Evolutionary conservation across 2,888 invertebrate species (phyloP).

Genomic region (Drosophila robusta): DNA sequence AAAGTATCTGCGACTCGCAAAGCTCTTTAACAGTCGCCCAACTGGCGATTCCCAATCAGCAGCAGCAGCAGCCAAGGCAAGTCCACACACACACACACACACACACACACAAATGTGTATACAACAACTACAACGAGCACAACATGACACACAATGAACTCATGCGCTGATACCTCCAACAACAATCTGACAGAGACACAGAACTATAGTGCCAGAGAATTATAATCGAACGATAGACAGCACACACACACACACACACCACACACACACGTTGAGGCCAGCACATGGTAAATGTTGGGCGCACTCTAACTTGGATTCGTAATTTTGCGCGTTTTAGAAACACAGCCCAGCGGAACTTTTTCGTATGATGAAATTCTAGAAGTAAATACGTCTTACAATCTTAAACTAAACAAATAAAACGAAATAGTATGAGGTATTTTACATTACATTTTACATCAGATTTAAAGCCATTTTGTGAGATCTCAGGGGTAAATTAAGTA

Average conservation of each 20-base stretch:
- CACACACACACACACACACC: constrained; percentile 7
- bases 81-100: constrained; percentile 2
- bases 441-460: too few relatives aligned
- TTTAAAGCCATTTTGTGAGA: too few relatives aligned
- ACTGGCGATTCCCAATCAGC: constrained; percentile 82
- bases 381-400: neutral
- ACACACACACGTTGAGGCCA: constrained; percentile 11
- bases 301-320: constrained; percentile 19
- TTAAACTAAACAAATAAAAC: too few relatives aligned
- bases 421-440: too few relatives aligned
- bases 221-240: constrained; percentile 58
- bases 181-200: constrained; percentile 35
- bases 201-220: constrained; percentile 36
- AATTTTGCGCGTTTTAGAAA: constrained; percentile 17
- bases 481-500: too few relatives aligned
- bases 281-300: constrained; percentile 33
- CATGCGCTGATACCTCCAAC: constrained; percentile 45
- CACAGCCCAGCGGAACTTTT: constrained; percentile 19
- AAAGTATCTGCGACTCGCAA: constrained; percentile 50
- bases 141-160: constrained; percentile 57
- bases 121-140: constrained; percentile 5
- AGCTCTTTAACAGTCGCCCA: constrained; percentile 67
- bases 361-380: neutral
- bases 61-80: constrained; percentile 49
- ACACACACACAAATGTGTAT: neutral